Percentiles rank a stretch among this genome's conserved stretches.
Conservation (phyloP, 2,113 vertebrate genomes). For the Climacteris rufus region DNA sequence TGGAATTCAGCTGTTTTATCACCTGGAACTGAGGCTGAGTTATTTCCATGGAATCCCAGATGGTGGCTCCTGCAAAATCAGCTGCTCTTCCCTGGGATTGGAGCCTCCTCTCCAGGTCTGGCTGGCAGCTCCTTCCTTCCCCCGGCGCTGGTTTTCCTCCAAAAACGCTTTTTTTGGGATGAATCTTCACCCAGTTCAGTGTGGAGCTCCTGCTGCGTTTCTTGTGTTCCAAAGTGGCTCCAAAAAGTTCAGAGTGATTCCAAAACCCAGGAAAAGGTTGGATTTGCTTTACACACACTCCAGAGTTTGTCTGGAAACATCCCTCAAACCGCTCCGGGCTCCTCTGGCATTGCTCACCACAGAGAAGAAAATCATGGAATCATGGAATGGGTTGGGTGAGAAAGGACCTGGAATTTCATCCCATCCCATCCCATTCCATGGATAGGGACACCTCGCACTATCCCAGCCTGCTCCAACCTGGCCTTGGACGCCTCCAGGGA, state of each 20-base stretch:
- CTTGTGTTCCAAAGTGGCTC: background rate
- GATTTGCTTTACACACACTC: background rate
- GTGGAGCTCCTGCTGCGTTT: background rate
- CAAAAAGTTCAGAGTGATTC: background rate
- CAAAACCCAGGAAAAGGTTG: background rate
- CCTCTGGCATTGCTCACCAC: background rate
- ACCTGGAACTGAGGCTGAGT: background rate
- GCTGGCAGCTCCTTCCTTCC: background rate
- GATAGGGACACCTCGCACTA: rapidly evolving
- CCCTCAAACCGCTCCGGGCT: background rate
- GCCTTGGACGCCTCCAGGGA: background rate
- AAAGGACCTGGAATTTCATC: too few relatives aligned
- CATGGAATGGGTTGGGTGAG: background rate
- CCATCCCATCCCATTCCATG: background rate
- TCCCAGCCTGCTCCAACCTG: background rate
- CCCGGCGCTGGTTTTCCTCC: background rate
- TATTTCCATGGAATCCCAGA: background rate
- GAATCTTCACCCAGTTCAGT: background rate
- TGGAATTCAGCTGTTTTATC: background rate
- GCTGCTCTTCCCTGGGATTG: background rate
- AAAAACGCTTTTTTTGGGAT: background rate
- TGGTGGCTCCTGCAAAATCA: too few relatives aligned
- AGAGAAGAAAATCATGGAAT: background rate
- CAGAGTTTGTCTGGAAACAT: background rate
- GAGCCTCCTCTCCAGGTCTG: background rate